These are phyloP conservation scores for Thermophis baileyi DNA, from an alignment of 2,113 vertebrate species.

Conservation along the genomic window DNA sequence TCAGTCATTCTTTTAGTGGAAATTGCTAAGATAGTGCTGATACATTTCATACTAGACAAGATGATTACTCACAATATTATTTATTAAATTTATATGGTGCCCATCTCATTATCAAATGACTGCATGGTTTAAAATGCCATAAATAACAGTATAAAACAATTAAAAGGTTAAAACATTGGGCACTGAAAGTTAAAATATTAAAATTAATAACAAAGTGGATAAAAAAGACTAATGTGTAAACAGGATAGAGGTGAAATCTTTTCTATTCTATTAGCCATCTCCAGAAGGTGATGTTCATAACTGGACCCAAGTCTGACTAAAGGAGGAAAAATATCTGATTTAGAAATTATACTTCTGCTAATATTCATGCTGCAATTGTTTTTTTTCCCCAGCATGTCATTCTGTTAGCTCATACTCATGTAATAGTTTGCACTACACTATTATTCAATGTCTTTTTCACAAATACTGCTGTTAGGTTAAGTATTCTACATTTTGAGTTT, in stretches of 20 bases:
- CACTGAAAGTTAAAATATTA: not conserved
- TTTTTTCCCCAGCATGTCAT: not conserved
- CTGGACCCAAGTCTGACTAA: not conserved
- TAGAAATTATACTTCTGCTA: not conserved
- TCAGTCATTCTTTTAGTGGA: not conserved
- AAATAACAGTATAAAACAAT: not conserved
- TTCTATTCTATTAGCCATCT: not conserved
- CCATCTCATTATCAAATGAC: not conserved
- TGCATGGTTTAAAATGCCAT: not conserved
- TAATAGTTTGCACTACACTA: not conserved
- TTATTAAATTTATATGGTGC: not conserved
- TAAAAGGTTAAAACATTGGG: not conserved
- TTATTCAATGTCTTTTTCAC: not conserved
- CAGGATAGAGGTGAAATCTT: not conserved
- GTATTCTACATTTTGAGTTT: not conserved
- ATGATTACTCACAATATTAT: not conserved
- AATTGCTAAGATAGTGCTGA: not conserved
- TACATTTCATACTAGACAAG: not conserved
- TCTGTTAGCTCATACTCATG: not conserved
- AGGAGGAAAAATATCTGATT: not conserved
- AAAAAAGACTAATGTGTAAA: not conserved
- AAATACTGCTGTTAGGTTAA: not conserved
- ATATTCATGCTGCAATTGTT: not conserved
- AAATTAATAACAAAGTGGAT: not conserved
- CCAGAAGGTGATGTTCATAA: not conserved